Base-by-base conservation (phyloP, 2,797 vertebrate genomes). In the Macropus fuliginosus region DNA sequence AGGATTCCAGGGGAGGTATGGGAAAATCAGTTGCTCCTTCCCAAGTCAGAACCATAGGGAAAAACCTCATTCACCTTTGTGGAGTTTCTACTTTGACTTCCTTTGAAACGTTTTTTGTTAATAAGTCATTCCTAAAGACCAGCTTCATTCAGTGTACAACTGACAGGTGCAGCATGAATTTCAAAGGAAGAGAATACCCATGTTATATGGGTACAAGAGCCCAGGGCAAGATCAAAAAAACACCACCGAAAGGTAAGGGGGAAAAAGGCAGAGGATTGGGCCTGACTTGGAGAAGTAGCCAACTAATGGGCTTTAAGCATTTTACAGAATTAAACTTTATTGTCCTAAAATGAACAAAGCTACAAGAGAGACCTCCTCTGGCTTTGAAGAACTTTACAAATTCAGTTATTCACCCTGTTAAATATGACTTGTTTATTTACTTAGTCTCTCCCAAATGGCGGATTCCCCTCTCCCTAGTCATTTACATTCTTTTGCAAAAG, bases 301-400 rank as follows among this genome's bases (percentile, higher is more conserved):
- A 50, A 59, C 27, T 94, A 89, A 87, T 89, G 95, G 94, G 90
- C 21, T 90, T 31, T 50, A 92, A 54, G 40, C 93, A 4, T 40
- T 54, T 21, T 95, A 52, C 0, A 56, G 29, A 93, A 93, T 93
- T 93, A 95, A 91, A 55, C 18, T 96, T 96, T 94, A 92, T 92
- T 92, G 92, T 92, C 21, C 89, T 94, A 56, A 95, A 96, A 90
- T 81, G 5, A 55, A 55, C n/a, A 91, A 55, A 96, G 21, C 8
- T 14, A 1, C 40, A 50, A 62, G 93, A 56, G 92, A 96, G 96
- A 46, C 91, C 96, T 89, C 55, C 4, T 56, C 1, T 92, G 62
- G 24, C 87, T 62, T 96, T 92, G 91, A 96, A 97, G 91, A 50
- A 96, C 56, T 97, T 97, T 95, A 95, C 0, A 50, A 55, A 97